These are phyloP conservation scores for Deilephila porcellus DNA, from an alignment of 2,888 invertebrate genomes.

Conservation along the genomic window DNA sequence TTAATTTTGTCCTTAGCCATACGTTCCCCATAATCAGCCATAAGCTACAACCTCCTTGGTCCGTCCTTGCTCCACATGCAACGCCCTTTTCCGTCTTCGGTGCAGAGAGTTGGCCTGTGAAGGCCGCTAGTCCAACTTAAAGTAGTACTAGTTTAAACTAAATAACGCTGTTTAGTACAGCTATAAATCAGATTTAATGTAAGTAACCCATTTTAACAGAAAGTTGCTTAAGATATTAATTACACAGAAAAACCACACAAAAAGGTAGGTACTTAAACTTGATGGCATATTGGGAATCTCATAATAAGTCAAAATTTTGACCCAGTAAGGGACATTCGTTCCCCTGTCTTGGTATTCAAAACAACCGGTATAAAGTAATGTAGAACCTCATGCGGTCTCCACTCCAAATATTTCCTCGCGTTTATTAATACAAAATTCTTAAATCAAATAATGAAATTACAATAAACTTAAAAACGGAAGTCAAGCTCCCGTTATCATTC, in stretches of 20 bases:
- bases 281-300: too few relatives aligned
- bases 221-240: too few relatives aligned
- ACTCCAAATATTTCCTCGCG: too few relatives aligned
- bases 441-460: background rate
- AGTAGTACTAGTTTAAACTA: background rate
- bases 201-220: too few relatives aligned
- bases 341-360: too few relatives aligned
- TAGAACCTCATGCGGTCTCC: too few relatives aligned
- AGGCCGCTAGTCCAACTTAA: background rate
- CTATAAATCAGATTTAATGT: background rate
- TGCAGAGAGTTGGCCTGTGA: conserved; percentile 8
- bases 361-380: too few relatives aligned
- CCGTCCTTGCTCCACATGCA: conserved; percentile 22
- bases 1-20: background rate
- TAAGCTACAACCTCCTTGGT: conserved; percentile 36
- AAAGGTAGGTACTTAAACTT: too few relatives aligned
- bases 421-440: background rate
- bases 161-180: background rate
- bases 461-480: background rate
- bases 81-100: conserved; percentile 24
- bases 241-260: too few relatives aligned
- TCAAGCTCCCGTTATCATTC: background rate
- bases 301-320: too few relatives aligned
- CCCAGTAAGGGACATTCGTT: too few relatives aligned
- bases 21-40: conserved; percentile 27